phyloP scores from a whole-genome alignment of 2,113 vertebrate species.

The Probosciger aterrimus region DNA sequence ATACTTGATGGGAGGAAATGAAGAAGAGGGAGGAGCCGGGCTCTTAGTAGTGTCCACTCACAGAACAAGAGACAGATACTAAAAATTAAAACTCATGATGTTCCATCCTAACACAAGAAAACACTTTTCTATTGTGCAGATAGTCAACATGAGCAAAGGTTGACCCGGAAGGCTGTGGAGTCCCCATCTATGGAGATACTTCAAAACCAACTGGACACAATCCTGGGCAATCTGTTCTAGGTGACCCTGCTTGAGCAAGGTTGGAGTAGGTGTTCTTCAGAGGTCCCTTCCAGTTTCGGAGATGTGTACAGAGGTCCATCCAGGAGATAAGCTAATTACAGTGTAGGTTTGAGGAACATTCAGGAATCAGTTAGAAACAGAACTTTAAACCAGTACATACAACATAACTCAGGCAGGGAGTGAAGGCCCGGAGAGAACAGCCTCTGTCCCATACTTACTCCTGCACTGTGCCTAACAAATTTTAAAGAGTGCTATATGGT shows the following conservation, averaged over 20 bases:
- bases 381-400: background rate
- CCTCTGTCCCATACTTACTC: background rate
- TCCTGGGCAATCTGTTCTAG: background rate
- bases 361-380: background rate
- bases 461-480: background rate
- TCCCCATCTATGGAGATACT: background rate
- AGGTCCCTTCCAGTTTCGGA: background rate
- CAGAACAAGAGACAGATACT: background rate
- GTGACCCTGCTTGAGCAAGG: background rate
- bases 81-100: background rate
- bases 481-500: background rate
- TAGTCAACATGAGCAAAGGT: background rate
- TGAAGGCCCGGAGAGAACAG: background rate
- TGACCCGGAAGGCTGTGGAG: background rate
- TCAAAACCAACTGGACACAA: background rate
- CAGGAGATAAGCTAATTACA: background rate
- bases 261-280: background rate
- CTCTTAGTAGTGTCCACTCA: background rate
- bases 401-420: background rate
- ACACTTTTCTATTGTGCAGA: background rate
- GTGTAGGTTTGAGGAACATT: background rate
- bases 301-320: background rate
- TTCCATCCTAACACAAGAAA: background rate
- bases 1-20: background rate
- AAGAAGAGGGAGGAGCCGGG: background rate